Base-by-base conservation (phyloP, 1,140 invertebrate genomes). In the Leptestheria dahalacensis region DNA sequence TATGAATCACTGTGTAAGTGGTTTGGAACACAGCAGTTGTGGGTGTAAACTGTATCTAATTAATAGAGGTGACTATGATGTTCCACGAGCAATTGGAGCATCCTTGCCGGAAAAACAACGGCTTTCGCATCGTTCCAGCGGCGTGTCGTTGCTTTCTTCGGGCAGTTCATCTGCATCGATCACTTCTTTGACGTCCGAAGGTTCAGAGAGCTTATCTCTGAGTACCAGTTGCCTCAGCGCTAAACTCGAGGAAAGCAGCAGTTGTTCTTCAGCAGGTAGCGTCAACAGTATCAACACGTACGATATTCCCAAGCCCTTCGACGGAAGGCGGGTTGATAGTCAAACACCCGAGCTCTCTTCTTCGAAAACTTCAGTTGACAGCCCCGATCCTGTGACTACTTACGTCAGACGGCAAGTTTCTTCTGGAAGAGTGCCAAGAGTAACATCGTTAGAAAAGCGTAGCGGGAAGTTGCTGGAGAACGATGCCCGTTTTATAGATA, bases 81-180 rank as follows among this genome's bases (percentile, higher is more conserved):
- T 64, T 41, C 33, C 33, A 6, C 24, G 9, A 48, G 53, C 18
- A 23, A 55, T 12, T 50, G 33, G 33, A 41, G 33, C 33, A 9
- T 41, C 15, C 33, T 41, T 6, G 33, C 15, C 6, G 6, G 33
- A 41, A 25, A 21, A 65, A 63, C 25, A 53, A 49, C 11, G 50
- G n/a, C n/a, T 61, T 10, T 65, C 65, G 21, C 67, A 67, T 50
- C 63, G 67, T 3, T 69, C 69, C 3, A 69, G 68, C 62, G 66
- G 67, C 2, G 66, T 70, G 25, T 74, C 71, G 20, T 66, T 68
- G 26, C 63, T 69, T 24, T 73, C 73, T 12, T 71, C 68, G 28
- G 70, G 68, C 46, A 41, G 33, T 41, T 41, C 33, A 41, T 6
- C 6, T 9, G 65, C 69, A 24, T 66, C 69, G 54, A 67, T 67